These are phyloP conservation scores for Tylochromis polylepis DNA, from an alignment of 2,113 vertebrate species.

Conservation along the genomic window DNA sequence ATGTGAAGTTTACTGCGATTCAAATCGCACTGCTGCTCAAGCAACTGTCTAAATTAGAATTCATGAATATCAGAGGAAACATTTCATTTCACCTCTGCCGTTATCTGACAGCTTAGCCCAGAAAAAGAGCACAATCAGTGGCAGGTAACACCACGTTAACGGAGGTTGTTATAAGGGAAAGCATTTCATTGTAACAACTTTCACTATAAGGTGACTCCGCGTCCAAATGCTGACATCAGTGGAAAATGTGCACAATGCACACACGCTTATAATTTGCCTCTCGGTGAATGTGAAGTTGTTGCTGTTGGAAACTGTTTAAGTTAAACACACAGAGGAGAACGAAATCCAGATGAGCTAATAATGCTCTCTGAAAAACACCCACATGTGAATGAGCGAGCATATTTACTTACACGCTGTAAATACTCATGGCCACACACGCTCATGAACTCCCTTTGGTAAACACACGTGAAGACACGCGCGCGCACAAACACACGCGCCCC, in stretches of 20 bases:
- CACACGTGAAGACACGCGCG: neutral
- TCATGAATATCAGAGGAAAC: constrained; percentile 33
- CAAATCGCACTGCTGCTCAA: constrained; percentile 1
- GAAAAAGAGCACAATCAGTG: constrained; percentile 32
- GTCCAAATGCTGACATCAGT: constrained; percentile 55
- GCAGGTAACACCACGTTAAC: constrained; percentile 16
- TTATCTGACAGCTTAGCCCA: constrained; percentile 37
- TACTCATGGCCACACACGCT: neutral
- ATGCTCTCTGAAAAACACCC: neutral
- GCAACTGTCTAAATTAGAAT: constrained; percentile 34
- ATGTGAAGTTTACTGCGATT: constrained; percentile 29
- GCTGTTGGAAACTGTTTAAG: constrained; percentile 40
- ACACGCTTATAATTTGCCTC: constrained; percentile 15
- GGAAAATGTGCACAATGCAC: constrained; percentile 37
- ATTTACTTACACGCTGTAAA: neutral
- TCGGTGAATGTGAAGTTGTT: constrained; percentile 36
- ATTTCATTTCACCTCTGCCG: constrained; percentile 16
- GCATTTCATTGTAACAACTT: constrained; percentile 7
- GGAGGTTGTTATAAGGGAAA: neutral
- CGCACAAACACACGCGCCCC: neutral
- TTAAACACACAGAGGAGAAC: constrained; percentile 20
- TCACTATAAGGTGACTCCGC: constrained; percentile 21
- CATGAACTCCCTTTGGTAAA: neutral
- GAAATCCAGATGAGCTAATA: constrained; percentile 45
- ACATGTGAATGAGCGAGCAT: neutral